Percentiles rank a stretch among this genome's conserved stretches.
These are phyloP conservation scores for Tor tambroides DNA, from an alignment of 2,113 vertebrate species.

Conservation along the genomic window DNA sequence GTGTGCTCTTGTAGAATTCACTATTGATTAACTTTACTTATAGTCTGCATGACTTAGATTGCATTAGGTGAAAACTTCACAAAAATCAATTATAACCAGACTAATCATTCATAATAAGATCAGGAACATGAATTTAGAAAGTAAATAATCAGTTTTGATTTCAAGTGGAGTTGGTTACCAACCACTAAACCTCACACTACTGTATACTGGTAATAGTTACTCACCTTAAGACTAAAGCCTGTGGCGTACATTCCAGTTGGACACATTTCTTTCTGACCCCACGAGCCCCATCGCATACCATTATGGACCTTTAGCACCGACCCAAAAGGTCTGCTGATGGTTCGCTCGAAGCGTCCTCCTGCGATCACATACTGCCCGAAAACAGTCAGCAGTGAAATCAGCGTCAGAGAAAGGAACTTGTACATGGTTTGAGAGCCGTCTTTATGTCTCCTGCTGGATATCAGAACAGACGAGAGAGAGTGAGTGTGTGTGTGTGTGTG, in stretches of 20 bases:
- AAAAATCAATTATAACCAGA: too few species aligned
- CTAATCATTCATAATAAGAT: too few species aligned
- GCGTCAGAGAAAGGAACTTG: neutral
- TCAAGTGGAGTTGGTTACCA: neutral
- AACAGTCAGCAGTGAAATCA: slow-evolving; percentile 5
- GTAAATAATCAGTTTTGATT: neutral
- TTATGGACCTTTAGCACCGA: slow-evolving; percentile 48
- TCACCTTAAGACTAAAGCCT: slow-evolving; percentile 54
- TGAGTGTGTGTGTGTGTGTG: neutral
- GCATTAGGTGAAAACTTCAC: too few species aligned
- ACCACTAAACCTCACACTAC: neutral
- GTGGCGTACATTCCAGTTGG: neutral
- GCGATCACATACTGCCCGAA: neutral
- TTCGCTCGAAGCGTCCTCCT: slow-evolving; percentile 21
- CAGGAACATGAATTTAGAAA: too few species aligned
- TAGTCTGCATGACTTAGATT: too few species aligned
- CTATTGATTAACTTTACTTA: too few species aligned
- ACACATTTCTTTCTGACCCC: too few species aligned
- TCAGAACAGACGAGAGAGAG: neutral
- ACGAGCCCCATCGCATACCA: neutral
- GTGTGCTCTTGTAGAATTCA: too few species aligned
- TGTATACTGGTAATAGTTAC: neutral
- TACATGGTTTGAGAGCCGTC: slow-evolving; percentile 19
- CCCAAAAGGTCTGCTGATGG: slow-evolving; percentile 8
- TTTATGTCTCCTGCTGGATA: neutral